phyloP scores from a whole-genome alignment of 2,797 vertebrate genomes.

The Anguilla anguilla region DNA sequence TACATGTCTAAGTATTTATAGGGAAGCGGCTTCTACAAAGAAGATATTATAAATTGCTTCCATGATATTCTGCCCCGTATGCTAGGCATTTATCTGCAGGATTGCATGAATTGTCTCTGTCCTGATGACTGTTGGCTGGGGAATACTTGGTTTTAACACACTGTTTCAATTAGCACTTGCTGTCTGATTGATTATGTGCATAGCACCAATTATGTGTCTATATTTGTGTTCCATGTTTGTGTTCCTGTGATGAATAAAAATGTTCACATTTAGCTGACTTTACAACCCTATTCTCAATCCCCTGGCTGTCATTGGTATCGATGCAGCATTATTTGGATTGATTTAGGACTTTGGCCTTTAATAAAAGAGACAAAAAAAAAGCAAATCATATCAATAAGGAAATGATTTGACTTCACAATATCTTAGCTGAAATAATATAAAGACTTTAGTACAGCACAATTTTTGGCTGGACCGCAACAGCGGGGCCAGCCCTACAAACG shows the following conservation, averaged over 20 bases:
- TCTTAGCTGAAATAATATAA: slow-evolving; percentile 12
- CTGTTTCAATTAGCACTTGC: not conserved
- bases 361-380: not conserved
- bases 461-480: no score
- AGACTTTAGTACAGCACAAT: slow-evolving; percentile 32
- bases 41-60: not conserved
- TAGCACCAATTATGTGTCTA: not conserved
- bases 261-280: not conserved
- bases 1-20: not conserved
- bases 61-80: not conserved
- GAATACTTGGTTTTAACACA: not conserved
- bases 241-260: not conserved
- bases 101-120: not conserved
- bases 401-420: not conserved
- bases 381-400: not conserved
- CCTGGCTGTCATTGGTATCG: not conserved
- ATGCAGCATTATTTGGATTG: not conserved
- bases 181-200: slow-evolving; percentile 1
- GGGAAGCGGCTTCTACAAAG: not conserved
- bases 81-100: not conserved
- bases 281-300: not conserved
- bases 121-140: not conserved
- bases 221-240: not conserved
- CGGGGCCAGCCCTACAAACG: no score
- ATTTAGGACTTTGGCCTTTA: slow-evolving; percentile 2